These are phyloP conservation scores for Catalaphyllia jardinei DNA, from an alignment of 64 coral and sea anemone genomes.

Conservation along the genomic window DNA sequence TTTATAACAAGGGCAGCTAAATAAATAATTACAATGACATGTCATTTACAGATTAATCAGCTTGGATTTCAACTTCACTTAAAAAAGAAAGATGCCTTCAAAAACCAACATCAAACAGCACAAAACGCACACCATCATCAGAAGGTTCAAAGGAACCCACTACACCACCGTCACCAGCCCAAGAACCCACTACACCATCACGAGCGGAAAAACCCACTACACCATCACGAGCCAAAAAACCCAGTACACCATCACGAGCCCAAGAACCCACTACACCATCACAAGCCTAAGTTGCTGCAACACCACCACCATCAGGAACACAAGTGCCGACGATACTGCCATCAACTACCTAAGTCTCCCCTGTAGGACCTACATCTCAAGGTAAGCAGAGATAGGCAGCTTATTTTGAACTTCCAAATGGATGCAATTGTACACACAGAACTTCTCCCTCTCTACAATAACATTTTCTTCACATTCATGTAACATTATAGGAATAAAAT, in stretches of 20 bases:
- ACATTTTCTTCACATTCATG: too few relatives aligned
- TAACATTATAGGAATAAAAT: too few relatives aligned
- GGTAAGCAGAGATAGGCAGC: slow-evolving; percentile 87
- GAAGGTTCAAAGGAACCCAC: slow-evolving; percentile 39
- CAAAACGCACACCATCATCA: slow-evolving; percentile 37
- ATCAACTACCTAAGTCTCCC: too few relatives aligned
- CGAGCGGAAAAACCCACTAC: slow-evolving; percentile 62
- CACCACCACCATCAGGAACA: too few relatives aligned
- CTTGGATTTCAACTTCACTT: slow-evolving; percentile 75
- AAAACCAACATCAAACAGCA: slow-evolving; percentile 67
- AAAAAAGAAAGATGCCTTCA: slow-evolving; percentile 65
- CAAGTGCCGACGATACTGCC: too few relatives aligned
- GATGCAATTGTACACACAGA: slow-evolving; percentile 67
- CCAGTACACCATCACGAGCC: slow-evolving; percentile 62
- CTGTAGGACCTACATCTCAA: too few relatives aligned
- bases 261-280: slow-evolving; percentile 72
- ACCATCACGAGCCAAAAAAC: slow-evolving; percentile 75
- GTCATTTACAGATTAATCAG: slow-evolving; percentile 77
- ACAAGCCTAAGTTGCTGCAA: too few relatives aligned
- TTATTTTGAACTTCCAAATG: slow-evolving; percentile 81
- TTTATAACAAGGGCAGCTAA: slow-evolving; percentile 6
- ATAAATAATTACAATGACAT: slow-evolving; percentile 79
- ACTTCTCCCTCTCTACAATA: too few relatives aligned
- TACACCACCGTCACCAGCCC: neutral
- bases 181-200: slow-evolving; percentile 23